Evolutionary conservation across 2,797 vertebrate genomes (phyloP).

Genomic region (Takifugu ocellatus): DNA sequence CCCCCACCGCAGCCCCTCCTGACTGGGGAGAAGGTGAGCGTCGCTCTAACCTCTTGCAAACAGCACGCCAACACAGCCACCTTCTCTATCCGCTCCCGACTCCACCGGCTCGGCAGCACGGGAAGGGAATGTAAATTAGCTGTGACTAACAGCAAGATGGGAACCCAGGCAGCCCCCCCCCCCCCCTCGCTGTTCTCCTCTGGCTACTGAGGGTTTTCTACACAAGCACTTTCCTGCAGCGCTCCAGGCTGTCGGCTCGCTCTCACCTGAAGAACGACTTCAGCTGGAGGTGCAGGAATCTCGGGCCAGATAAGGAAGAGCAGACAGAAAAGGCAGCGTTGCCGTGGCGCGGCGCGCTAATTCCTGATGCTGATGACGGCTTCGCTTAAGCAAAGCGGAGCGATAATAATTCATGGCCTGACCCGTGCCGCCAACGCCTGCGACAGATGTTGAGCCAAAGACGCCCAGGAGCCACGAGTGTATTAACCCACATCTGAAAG

Average conservation of each 20-base stretch:
- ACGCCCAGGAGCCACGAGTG: background rate
- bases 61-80: slow-evolving; percentile 65
- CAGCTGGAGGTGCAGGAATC: slow-evolving; percentile 52
- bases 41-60: slow-evolving; percentile 61
- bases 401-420: too few relatives aligned
- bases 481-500: slow-evolving; percentile 7
- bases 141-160: slow-evolving; percentile 72
- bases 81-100: slow-evolving; percentile 72
- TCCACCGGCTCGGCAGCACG: slow-evolving; percentile 63
- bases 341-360: slow-evolving; percentile 6
- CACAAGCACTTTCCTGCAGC: slow-evolving; percentile 64
- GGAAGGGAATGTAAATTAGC: slow-evolving; percentile 75
- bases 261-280: slow-evolving; percentile 62
- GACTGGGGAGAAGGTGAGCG: slow-evolving; percentile 57
- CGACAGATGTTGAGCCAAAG: background rate
- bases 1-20: slow-evolving; percentile 56
- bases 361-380: too few relatives aligned
- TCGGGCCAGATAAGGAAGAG: slow-evolving; percentile 37
- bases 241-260: slow-evolving; percentile 59
- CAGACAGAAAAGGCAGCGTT: slow-evolving; percentile 34
- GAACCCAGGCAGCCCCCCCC: slow-evolving; percentile 55
- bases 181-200: slow-evolving; percentile 51
- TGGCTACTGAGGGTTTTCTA: slow-evolving; percentile 63
- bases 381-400: too few relatives aligned
- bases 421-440: slow-evolving; percentile 7